Evolutionary conservation across 92 coral and sea anemone genomes (phyloP), one percentile per base, ranked within the genome.

Genomic region (Parazoanthus darwini): DNA sequence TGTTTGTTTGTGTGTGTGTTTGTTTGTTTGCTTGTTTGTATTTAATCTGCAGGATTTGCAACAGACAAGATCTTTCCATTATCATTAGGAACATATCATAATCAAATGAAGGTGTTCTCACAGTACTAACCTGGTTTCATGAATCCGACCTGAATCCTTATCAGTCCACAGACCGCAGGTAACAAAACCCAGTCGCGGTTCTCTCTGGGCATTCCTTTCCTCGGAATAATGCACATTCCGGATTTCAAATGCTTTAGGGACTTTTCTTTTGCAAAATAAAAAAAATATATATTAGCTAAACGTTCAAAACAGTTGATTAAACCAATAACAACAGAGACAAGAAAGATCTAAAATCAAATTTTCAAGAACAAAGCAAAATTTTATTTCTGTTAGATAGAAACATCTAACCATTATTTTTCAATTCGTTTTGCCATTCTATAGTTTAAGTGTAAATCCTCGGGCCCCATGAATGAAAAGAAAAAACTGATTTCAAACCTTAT

Each of bases 141-240:
- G n/a, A 90, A 90, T 86, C 79, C 80, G 23, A 90, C 37, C 20
- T 87, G 8, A 10, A 67, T 54, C 29, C 81, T 48, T 42, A 56
- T 38, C 0, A 5, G 9, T 38, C 84, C 92, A 79, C 92, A 90
- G 5, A 18, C 66, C 0, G 36, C 73, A 15, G 36, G 86, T 10
- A 90, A 16, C 2, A 90, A 68, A 11, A 54, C 18, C 79, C 88
- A 88, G 3, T 86, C 86, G 23, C 84, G 71, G 70, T 90, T 56
- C 23, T 86, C 81, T 20, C 56, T 51, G 8, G 90, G 92, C 82
- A 11, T 3, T 13, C 89, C 89, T 5, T 70, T 25, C 18, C 54
- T 86, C 26, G 92, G 92, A 36, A 75, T 66, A 66, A 85, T 74
- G 50, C 92, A 90, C 75, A 42, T 89, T 29, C 92, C 86, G 22